A percentile compares a stretch with the other conserved stretches of the same genome.
Conservation (phyloP, 2,113 vertebrate genomes). For the Nannospalax galili region DNA sequence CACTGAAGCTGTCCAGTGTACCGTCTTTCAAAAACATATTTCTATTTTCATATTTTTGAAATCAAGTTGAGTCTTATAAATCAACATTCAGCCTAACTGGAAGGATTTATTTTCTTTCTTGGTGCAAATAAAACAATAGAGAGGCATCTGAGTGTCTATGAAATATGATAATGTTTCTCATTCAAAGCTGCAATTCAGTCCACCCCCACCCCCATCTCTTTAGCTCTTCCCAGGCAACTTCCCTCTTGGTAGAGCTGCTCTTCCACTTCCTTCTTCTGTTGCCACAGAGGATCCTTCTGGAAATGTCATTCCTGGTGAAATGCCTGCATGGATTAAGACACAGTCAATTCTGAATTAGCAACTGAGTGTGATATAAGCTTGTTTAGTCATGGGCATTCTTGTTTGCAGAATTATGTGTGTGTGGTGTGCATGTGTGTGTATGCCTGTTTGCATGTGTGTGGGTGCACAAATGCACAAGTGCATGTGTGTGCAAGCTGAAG, state of each 20-base stretch:
- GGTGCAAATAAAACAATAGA: conserved; percentile 22
- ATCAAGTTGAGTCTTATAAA: background rate
- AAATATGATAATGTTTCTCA: background rate
- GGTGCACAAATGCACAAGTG: too few species aligned
- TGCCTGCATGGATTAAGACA: background rate
- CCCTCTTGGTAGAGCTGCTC: conserved; percentile 15
- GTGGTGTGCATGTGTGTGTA: too few species aligned
- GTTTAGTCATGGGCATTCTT: background rate
- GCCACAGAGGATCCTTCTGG: background rate
- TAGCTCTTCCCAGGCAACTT: background rate
- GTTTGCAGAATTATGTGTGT: background rate
- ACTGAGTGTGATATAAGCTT: background rate
- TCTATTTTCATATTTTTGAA: conserved; percentile 19
- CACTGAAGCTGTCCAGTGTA: too few species aligned
- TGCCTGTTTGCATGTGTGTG: too few species aligned
- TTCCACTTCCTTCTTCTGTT: background rate
- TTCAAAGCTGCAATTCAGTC: background rate
- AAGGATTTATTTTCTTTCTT: conserved; percentile 30
- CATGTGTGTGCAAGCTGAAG: too few species aligned
- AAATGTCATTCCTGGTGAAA: background rate
- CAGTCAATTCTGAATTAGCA: conserved; percentile 15
- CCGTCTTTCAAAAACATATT: too few species aligned
- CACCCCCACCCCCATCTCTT: background rate
- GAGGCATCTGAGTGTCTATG: background rate
- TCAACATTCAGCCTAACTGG: conserved; percentile 11